Evolutionary conservation across 1,140 invertebrate genomes (phyloP).

Genomic region (Heliothis virescens): DNA sequence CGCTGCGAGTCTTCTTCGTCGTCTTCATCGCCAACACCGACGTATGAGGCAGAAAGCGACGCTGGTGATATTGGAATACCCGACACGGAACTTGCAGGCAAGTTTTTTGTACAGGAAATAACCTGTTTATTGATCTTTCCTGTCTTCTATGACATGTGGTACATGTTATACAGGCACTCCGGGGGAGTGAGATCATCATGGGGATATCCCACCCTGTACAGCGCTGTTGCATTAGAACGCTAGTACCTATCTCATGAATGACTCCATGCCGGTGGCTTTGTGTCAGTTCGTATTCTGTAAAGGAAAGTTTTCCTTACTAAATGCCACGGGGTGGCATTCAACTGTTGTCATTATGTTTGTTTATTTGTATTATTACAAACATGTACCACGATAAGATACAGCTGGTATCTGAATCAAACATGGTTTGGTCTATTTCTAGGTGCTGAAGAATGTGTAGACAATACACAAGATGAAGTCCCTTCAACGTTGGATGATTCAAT

Average conservation of each 20-base stretch:
- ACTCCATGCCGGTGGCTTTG: background rate
- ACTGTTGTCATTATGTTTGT: background rate
- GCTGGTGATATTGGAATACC: background rate
- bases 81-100: background rate
- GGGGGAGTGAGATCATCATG: conserved; percentile 2
- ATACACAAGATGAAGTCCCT: background rate
- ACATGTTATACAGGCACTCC: conserved; percentile 17
- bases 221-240: too few species aligned
- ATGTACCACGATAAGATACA: background rate
- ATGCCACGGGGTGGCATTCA: background rate
- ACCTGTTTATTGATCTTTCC: background rate
- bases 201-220: background rate
- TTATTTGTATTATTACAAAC: background rate
- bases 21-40: too few species aligned
- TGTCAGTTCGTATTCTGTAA: background rate
- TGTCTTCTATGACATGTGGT: conserved; percentile 15
- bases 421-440: background rate
- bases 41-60: background rate
- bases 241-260: too few species aligned
- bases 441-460: conserved; percentile 13
- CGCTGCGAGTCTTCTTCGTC: background rate
- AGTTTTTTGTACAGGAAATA: conserved; percentile 2
- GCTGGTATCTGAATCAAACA: conserved; percentile 8
- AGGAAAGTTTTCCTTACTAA: conserved; percentile 7
- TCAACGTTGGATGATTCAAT: background rate